phyloP scores from a whole-genome alignment of 2,113 vertebrate genomes.

The Pygoscelis antarcticus region DNA sequence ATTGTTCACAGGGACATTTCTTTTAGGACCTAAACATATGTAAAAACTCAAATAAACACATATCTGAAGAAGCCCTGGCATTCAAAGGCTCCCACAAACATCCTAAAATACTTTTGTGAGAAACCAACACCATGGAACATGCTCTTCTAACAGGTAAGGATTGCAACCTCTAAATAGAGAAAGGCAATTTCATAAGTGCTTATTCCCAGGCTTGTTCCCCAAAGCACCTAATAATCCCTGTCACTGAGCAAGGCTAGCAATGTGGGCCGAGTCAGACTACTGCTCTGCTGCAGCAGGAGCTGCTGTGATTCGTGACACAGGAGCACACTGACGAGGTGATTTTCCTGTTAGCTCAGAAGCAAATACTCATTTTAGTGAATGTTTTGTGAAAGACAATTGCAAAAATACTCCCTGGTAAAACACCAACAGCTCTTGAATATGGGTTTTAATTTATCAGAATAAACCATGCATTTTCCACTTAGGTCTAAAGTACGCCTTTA shows the following conservation, averaged over 20 bases:
- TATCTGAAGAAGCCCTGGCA: background rate
- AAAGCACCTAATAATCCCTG: background rate
- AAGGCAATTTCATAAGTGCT: background rate
- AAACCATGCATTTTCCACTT: background rate
- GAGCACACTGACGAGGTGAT: background rate
- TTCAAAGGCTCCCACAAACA: background rate
- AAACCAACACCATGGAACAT: background rate
- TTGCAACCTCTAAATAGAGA: background rate
- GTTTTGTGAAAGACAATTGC: background rate
- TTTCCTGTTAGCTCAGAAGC: background rate
- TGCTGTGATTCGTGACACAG: rapidly evolving
- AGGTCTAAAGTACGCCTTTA: background rate
- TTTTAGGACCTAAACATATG: background rate
- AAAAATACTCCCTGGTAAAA: background rate
- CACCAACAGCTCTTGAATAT: background rate
- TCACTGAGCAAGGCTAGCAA: background rate
- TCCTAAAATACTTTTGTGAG: background rate
- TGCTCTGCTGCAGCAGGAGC: background rate
- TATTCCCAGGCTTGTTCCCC: background rate
- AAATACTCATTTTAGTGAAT: background rate
- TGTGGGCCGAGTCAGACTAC: rapidly evolving
- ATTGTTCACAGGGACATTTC: background rate
- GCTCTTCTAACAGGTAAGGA: background rate
- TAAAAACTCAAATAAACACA: background rate
- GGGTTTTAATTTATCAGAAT: background rate